Evolutionary conservation across 2,797 vertebrate species (phyloP), one percentile per base, ranked within the genome.

Genomic region (Hoplostethus mediterraneus): DNA sequence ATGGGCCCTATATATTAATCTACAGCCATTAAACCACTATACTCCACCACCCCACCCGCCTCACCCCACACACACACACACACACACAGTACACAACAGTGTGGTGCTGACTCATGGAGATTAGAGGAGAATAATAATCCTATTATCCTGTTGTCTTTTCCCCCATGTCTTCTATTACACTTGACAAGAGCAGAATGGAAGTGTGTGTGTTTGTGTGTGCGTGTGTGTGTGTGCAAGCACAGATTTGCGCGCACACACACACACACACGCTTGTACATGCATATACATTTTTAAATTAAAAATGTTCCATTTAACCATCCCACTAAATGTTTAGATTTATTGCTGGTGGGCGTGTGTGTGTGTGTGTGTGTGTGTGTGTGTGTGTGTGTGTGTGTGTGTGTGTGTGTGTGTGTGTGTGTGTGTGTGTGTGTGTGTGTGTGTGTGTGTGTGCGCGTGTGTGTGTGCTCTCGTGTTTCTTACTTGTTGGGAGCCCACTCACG

Each of bases 81-180:
- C 11, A 16, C 31, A 10, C 14, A 57, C 14, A 66, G 82, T 60
- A 65, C 42, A 67, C 45, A 28, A 21, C 21, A 21, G 30, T 67
- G 61, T 67, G 61, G 28, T 74, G 86, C 88, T 89, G 89, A 90
- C 74, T 92, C 80, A 83, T 69, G 66, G 80, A 92, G 89, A 90
- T 89, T 86, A 92, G 79, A 84, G 75, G 75, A 86, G 79, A 92
- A 87, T 84, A 85, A 82, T 91, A 92, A 90, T 90, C 86, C 79
- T 78, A 82, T 90, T 88, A 91, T 89, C 70, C 81, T 89, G 79
- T 87, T 87, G 81, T 83, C 81, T 82, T 82, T 85, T 21, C 64
- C 58, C 51, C 49, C 16, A 60, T 86, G 83, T 88, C 73, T 87
- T 86, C 73, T 78, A 79, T 88, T 89, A 74, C 60, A 80, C 77